These are phyloP conservation scores for Morone saxatilis DNA, from an alignment of 2,113 vertebrate genomes.

Conservation along the genomic window DNA sequence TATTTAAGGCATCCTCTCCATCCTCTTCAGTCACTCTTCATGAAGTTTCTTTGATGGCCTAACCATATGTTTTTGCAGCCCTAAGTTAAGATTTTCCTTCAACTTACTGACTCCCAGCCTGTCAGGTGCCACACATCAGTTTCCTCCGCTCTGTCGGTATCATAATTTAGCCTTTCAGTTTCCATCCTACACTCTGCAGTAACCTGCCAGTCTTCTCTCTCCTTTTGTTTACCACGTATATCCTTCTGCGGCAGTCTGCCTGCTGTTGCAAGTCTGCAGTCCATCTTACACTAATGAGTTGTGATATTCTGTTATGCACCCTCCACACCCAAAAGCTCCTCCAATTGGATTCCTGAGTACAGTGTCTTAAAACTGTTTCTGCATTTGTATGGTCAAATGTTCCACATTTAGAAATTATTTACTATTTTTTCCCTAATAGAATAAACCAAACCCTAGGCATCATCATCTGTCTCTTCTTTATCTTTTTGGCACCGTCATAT, in stretches of 20 bases:
- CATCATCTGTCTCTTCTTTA: neutral
- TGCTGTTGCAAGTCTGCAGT: neutral
- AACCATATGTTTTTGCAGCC: neutral
- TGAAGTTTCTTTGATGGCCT: neutral
- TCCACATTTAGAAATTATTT: neutral
- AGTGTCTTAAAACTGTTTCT: neutral
- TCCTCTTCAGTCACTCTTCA: neutral
- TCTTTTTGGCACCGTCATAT: neutral
- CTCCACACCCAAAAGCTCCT: no score
- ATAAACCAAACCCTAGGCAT: no score
- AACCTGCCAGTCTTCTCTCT: neutral
- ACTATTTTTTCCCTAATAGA: neutral
- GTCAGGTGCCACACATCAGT: neutral
- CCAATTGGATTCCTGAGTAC: neutral
- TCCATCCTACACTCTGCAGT: constrained; percentile 3
- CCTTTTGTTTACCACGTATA: neutral
- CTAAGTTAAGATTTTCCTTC: neutral
- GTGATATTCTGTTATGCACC: neutral
- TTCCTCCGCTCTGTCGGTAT: neutral
- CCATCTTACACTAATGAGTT: neutral
- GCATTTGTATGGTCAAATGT: neutral
- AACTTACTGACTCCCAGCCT: neutral
- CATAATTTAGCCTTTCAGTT: neutral
- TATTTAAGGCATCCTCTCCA: neutral
- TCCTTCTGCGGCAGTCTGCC: neutral